A percentile compares a stretch with the other conserved stretches of the same genome.
Conservation (phyloP, 2,113 vertebrate genomes). For the Paedocypris sp. region DNA sequence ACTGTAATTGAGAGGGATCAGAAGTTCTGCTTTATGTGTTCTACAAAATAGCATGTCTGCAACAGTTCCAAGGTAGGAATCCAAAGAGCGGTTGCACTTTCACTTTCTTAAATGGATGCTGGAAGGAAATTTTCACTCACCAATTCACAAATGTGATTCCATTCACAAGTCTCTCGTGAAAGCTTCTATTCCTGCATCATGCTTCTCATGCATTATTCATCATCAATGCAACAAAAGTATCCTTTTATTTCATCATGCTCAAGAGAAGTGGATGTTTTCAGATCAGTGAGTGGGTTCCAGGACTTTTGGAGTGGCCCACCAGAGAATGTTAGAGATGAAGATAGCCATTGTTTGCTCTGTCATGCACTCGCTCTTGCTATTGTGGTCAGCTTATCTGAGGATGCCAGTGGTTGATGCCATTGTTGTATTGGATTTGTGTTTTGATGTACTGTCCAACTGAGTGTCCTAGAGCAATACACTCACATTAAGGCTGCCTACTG, state of each 20-base stretch:
- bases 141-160: neutral
- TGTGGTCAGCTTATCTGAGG: slow-evolving; percentile 27
- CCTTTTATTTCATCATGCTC: slow-evolving; percentile 10
- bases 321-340: slow-evolving; percentile 19
- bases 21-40: too few relatives aligned
- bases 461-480: too few relatives aligned
- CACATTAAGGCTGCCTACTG: too few relatives aligned
- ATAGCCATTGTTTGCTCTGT: slow-evolving; percentile 26
- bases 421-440: neutral
- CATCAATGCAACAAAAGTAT: slow-evolving; percentile 28
- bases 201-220: slow-evolving; percentile 24
- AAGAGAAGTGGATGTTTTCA: slow-evolving; percentile 2
- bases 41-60: too few relatives aligned
- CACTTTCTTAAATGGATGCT: too few relatives aligned
- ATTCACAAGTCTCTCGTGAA: neutral
- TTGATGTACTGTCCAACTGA: too few relatives aligned
- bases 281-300: slow-evolving; percentile 26
- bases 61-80: too few relatives aligned
- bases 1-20: too few relatives aligned
- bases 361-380: slow-evolving; percentile 17
- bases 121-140: too few relatives aligned
- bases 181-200: slow-evolving; percentile 13
- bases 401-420: neutral
- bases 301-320: slow-evolving; percentile 11
- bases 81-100: too few relatives aligned